Evolutionary conservation across 2,113 vertebrate genomes (phyloP), one percentile per base, ranked within the genome.

Genomic region (Benitochromis conjunctus): DNA sequence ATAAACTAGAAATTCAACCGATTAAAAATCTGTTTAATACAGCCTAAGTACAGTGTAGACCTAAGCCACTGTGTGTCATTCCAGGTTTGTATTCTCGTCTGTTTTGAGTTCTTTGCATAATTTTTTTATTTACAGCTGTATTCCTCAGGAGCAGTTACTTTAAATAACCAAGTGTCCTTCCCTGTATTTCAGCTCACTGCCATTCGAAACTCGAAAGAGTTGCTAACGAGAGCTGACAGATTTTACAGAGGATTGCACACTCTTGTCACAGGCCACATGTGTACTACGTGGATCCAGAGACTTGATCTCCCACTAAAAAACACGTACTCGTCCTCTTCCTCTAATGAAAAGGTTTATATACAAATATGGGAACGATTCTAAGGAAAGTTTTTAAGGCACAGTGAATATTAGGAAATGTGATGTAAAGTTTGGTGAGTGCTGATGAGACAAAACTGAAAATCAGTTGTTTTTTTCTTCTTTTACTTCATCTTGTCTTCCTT

Each of bases 91-190:
- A 24, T 69, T 36, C 43, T 16, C n/a, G 18, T 80, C 66, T 55
- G 10, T n/a, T 31, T 64, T 24, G 9, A 76, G 26, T 31, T 81
- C 38, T 85, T 84, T 82, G 71, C 85, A 88, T 78, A 26, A 31
- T 83, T 60, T 81, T 85, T 66, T 81, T 60, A 87, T 92, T 94
- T 90, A 94, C 92, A 92, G 91, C 88, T 83, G 19, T 89, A 86
- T 91, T 93, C 83, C 88, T 90, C 76, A 79, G 38, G 88, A 94
- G 79, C 43, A 84, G 85, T 82, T 79, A 78, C 74, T 80, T 84
- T 69, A 83, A 87, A 89, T 82, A 82, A 19, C 80, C 10, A 34
- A 86, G 21, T 7, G 21, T 87, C 78, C 29, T 71, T 80, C 26
- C 26, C 24, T 55, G 77, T 54, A 54, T 76, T 66, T 89, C 53